phyloP scores from a whole-genome alignment of 2,113 vertebrate species.

The Montifringilla adamsi region DNA sequence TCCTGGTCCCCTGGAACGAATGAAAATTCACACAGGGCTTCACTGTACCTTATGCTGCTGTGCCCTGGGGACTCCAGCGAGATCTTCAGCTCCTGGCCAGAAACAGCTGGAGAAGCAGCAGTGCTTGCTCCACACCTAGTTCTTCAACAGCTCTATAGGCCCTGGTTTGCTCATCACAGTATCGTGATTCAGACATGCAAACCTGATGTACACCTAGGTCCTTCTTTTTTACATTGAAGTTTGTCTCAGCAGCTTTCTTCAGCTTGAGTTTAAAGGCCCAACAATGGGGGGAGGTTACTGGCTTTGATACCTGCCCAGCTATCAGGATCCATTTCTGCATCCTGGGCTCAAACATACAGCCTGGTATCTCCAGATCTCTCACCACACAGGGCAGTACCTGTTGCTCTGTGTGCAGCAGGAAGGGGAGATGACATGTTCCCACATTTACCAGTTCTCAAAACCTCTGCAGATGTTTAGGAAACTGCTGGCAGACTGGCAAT shows the following conservation, averaged over 20 bases:
- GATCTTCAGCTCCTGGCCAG: background rate
- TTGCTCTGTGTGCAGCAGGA: background rate
- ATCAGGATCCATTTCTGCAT: background rate
- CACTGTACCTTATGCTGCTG: background rate
- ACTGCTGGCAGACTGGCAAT: background rate
- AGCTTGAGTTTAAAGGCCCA: background rate
- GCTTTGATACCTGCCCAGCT: background rate
- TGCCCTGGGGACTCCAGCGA: accelerated
- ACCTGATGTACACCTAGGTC: background rate
- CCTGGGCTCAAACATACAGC: background rate
- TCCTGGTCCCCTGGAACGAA: background rate
- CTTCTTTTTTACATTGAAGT: background rate
- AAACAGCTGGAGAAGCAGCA: background rate
- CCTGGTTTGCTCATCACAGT: background rate
- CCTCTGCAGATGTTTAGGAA: background rate
- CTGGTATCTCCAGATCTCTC: background rate
- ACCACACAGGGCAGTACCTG: background rate
- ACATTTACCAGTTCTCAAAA: background rate
- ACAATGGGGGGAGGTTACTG: accelerated
- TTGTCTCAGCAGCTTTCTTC: background rate
- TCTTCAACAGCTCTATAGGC: background rate
- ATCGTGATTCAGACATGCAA: background rate
- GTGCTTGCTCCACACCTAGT: background rate
- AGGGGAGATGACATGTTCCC: background rate
- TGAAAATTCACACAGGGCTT: background rate